phyloP scores from a whole-genome alignment of 2,113 vertebrate species.

The Ciconia maguari region DNA sequence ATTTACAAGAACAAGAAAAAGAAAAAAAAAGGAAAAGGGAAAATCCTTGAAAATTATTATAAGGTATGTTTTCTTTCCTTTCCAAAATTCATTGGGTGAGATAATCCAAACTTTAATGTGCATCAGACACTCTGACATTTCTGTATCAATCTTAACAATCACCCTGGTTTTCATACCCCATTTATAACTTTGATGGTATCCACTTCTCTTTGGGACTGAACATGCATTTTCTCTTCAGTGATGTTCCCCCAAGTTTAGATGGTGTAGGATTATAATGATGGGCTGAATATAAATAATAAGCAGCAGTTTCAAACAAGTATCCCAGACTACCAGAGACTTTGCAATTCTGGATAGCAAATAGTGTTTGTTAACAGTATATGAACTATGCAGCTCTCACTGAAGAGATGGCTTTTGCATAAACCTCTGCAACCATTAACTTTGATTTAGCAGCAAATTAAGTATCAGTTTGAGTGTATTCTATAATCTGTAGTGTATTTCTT shows the following conservation, averaged over 20 bases:
- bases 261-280: neutral
- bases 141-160: neutral
- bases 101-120: neutral
- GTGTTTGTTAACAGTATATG: neutral
- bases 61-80: neutral
- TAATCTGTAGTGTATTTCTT: neutral
- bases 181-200: neutral
- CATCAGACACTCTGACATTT: neutral
- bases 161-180: neutral
- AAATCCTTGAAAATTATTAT: neutral
- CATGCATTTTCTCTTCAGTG: neutral
- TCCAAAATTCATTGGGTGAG: neutral
- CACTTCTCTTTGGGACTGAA: neutral
- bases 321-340: neutral
- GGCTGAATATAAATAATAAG: neutral
- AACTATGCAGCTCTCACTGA: neutral
- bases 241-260: neutral
- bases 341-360: neutral
- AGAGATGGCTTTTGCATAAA: neutral
- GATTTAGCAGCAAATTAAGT: neutral
- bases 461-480: neutral
- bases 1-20: neutral
- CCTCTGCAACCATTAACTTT: neutral
- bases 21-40: neutral
- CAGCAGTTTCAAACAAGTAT: neutral